Percentiles rank a stretch among this genome's conserved stretches.
Conservation (phyloP, 2,113 vertebrate species). For the crab-eating macaque (Macaca fascicularis) region DNA sequence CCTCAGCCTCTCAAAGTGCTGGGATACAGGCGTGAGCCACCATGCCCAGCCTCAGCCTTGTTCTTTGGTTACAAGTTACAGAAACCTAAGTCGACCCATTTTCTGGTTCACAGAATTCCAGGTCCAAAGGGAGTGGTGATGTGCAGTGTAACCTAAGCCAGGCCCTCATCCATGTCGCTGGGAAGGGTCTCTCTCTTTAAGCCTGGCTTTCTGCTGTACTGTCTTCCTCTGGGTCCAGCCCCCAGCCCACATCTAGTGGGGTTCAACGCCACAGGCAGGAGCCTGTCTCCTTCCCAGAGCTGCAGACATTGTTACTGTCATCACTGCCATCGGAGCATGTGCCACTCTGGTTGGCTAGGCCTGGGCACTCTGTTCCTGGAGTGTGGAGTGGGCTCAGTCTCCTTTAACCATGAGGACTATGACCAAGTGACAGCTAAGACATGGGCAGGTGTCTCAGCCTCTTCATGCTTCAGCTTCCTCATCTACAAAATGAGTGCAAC, state of each 20-base stretch:
- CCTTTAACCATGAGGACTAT: not conserved
- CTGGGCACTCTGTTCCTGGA: not conserved
- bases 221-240: not conserved
- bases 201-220: not conserved
- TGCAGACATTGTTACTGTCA: not conserved
- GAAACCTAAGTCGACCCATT: not conserved
- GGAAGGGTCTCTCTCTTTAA: not conserved
- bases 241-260: no score
- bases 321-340: not conserved
- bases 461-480: no score
- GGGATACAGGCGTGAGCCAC: no score
- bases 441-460: no score
- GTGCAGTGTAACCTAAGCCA: not conserved
- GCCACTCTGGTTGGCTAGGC: not conserved
- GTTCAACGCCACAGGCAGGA: not conserved
- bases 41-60: no score
- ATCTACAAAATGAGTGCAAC: no score
- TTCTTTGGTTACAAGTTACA: not conserved
- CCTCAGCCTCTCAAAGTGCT: no score
- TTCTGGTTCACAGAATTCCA: not conserved
- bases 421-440: not conserved
- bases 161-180: not conserved
- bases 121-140: not conserved
- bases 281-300: not conserved
- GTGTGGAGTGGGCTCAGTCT: not conserved